phyloP scores from a whole-genome alignment of 2,797 vertebrate species.

The Chaetophractus vellerosus region DNA sequence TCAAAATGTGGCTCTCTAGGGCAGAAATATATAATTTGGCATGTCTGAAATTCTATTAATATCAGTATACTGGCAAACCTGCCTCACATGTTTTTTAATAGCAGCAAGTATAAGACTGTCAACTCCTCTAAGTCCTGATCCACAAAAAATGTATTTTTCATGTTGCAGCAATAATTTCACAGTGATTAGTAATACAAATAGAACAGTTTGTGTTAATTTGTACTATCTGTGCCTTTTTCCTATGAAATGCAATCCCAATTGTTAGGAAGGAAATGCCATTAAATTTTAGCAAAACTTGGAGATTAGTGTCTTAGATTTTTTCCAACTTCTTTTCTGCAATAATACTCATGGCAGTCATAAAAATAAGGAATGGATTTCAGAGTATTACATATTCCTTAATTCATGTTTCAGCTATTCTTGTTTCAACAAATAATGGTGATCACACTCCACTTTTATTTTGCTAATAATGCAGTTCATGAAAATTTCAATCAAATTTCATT shows the following conservation, averaged over 20 bases:
- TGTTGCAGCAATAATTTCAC: constrained; percentile 54
- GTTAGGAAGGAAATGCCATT: background rate
- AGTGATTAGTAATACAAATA: constrained; percentile 45
- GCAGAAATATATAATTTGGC: background rate
- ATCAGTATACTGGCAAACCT: background rate
- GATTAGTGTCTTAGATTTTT: background rate
- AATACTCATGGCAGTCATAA: background rate
- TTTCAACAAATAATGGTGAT: background rate
- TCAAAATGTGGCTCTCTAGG: background rate
- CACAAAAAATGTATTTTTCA: constrained; percentile 51
- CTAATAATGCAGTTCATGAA: background rate
- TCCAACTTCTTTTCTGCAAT: background rate
- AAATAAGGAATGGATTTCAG: background rate
- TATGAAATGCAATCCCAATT: constrained; percentile 32
- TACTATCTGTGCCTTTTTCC: background rate
- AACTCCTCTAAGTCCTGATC: background rate
- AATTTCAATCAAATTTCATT: background rate
- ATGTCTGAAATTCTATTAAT: background rate
- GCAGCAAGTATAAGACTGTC: background rate
- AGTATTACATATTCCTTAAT: background rate
- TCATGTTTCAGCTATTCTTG: background rate
- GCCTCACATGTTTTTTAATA: background rate
- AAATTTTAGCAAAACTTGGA: constrained; percentile 38
- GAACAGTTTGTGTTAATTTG: background rate
- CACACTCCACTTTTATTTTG: background rate